Conservation (phyloP, 1,140 invertebrate species). For the Heliconius congener region DNA sequence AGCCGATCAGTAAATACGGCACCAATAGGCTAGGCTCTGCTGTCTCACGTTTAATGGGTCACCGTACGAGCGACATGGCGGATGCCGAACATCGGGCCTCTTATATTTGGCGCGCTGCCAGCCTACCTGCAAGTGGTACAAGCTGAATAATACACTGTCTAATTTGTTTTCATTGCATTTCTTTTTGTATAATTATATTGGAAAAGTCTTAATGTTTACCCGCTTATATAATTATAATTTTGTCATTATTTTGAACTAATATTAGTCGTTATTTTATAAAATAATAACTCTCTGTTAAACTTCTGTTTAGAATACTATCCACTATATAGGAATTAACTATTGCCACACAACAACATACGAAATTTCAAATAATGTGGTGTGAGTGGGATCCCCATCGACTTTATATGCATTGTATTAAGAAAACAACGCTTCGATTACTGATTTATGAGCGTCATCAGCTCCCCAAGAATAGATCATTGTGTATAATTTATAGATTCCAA, state of each 20-base stretch:
- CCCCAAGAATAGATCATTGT: slow-evolving; percentile 12
- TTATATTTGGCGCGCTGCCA: slow-evolving; percentile 40
- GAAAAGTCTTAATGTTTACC: too few species aligned
- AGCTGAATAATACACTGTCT: slow-evolving; percentile 21
- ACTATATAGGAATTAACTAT: not conserved
- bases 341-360: not conserved
- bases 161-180: slow-evolving; percentile 18
- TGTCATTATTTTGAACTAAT: not conserved
- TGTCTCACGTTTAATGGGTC: slow-evolving; percentile 40
- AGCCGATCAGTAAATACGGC: slow-evolving; percentile 26
- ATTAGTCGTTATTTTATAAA: not conserved
- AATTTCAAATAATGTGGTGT: not conserved
- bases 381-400: not conserved
- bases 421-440: slow-evolving; percentile 7
- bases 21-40: slow-evolving; percentile 27
- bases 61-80: slow-evolving; percentile 19
- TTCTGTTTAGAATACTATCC: too few species aligned
- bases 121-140: slow-evolving; percentile 37
- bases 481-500: slow-evolving; percentile 23
- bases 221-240: not conserved
- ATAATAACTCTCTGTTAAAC: not conserved
- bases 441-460: slow-evolving; percentile 17
- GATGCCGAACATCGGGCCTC: slow-evolving; percentile 39
- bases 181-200: not conserved
- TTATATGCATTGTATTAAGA: slow-evolving; percentile 18